A percentile compares a stretch with the other conserved stretches of the same genome.
Conservation (phyloP, 2,113 vertebrate species). For the Lepisosteus osseus region DNA sequence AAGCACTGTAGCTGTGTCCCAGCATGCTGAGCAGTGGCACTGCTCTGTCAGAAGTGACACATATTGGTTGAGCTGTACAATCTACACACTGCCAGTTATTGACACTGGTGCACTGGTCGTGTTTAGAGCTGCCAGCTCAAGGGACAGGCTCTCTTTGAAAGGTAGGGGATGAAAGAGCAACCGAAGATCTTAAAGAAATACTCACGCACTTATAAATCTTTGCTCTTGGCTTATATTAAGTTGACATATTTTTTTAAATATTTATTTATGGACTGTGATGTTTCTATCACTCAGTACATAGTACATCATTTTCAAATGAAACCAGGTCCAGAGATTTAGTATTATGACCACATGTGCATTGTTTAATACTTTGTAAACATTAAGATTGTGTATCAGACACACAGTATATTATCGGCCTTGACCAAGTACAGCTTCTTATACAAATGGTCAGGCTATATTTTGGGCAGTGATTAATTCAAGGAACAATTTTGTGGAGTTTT, state of each 20-base stretch:
- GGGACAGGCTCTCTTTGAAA: neutral
- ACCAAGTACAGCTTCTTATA: too few species aligned
- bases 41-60: constrained; percentile 16
- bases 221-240: too few species aligned
- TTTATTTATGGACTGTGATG: too few species aligned
- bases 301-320: too few species aligned
- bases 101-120: constrained; percentile 11
- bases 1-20: neutral
- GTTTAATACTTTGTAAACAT: too few species aligned
- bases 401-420: too few species aligned
- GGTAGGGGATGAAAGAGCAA: neutral
- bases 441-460: neutral
- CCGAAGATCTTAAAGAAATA: neutral
- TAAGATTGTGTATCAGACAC: too few species aligned
- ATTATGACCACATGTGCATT: too few species aligned
- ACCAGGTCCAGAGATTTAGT: too few species aligned
- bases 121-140: neutral
- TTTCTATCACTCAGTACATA: too few species aligned
- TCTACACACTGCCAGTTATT: constrained; percentile 13
- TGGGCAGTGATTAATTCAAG: constrained; percentile 11
- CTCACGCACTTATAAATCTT: too few species aligned
- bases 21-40: neutral
- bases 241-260: too few species aligned
- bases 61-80: constrained; percentile 5
- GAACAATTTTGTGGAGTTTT: constrained; percentile 3